Base-by-base conservation (phyloP, 2,113 vertebrate species). In the Megaceryle maxima region DNA sequence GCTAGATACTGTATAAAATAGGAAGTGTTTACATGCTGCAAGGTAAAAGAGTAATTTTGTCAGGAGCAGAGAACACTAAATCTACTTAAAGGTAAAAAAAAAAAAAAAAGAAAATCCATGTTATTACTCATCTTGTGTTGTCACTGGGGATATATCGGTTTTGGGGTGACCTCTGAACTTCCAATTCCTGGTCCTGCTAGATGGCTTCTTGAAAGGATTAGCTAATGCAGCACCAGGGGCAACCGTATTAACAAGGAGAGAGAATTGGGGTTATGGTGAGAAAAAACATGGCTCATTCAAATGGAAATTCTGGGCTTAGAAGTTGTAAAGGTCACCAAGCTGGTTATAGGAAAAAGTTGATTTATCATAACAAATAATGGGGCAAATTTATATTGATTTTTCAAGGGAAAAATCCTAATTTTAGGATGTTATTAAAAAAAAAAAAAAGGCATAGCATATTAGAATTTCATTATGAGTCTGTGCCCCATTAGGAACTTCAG, bases 251-350 rank as follows among this genome's bases (percentile, higher is more conserved):
- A 93, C 53, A 76, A 84, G 92, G 66, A 66, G 41, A 83, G 69
- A 91, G 92, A 94, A 92, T 44, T 79, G 55, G 74, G 74, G 37
- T 85, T 96, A 95, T 83, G 94, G 80, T 82, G 81, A 66, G 69
- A 35, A 82, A 83, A 90, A 82, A 3, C 57, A 53, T 29, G 66
- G 22, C 31, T 59, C 37, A 76, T 94, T 93, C 62, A 91, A 48
- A 96, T 95, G 83, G 88, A 95, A 95, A 92, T 94, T 76, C 51
- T 73, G 28, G 31, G 13, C 77, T 87, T 39, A 66, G 37, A 84
- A 93, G 17, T 66, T 83, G 19, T 63, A 89, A 92, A 85, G 50
- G 77, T 95, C 66, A 83, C n/a, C 74, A 74, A 33, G 77, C 37
- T 81, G 57, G 39, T 90, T 92, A 60, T 78, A 57, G 56, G 33